Conservation (phyloP, 2,113 vertebrate species). For the Glaucidium brasilianum region DNA sequence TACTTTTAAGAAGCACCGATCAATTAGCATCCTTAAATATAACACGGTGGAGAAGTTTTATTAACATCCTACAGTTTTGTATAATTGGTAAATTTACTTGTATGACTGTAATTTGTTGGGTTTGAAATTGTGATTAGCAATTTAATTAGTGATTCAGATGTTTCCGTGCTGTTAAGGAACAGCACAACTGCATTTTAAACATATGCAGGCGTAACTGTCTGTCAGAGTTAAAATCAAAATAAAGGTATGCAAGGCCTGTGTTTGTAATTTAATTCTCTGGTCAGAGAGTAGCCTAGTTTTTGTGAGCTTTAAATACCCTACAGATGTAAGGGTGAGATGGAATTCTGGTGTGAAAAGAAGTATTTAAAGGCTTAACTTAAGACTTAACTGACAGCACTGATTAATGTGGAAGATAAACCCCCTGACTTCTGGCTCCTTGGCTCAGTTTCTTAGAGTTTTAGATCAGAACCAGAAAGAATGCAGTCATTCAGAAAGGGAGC, state of each 20-base stretch:
- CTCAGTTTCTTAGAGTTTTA: constrained; percentile 32
- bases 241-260: background rate
- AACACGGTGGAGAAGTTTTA: background rate
- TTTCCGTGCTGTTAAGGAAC: background rate
- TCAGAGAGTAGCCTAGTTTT: background rate
- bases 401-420: constrained; percentile 40
- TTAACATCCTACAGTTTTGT: background rate
- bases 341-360: constrained; percentile 67
- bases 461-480: constrained; percentile 13
- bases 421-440: constrained; percentile 55
- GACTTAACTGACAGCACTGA: constrained; percentile 55
- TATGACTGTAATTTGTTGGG: background rate
- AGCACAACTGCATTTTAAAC: background rate
- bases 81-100: background rate
- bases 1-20: background rate
- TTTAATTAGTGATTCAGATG: background rate
- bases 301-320: background rate
- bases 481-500: background rate
- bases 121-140: background rate
- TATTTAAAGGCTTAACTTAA: constrained; percentile 62
- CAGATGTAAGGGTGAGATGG: constrained; percentile 11
- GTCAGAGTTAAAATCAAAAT: background rate
- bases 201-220: background rate
- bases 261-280: background rate
- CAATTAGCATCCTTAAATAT: background rate